Base-by-base conservation (phyloP, 2,797 vertebrate genomes). In the Arctocebus calabarensis region DNA sequence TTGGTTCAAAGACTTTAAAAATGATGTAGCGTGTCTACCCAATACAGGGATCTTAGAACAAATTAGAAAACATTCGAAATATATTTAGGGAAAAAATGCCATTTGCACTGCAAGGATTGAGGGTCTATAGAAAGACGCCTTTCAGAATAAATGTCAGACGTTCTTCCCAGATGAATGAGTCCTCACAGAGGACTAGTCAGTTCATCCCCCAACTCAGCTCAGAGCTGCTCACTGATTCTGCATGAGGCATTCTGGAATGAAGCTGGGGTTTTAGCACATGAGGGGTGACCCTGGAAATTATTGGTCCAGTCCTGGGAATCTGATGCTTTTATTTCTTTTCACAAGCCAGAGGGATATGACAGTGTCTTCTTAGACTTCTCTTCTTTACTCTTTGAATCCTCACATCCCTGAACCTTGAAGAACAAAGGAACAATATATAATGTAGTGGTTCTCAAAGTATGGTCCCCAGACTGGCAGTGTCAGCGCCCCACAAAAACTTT, bases 131-230 rank as follows among this genome's bases (percentile, higher is more conserved):
- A 98, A 98, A 98, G 97, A 84, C 74, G 96, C 81, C 94, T 97
- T 98, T 98, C 97, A 98, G 97, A 94, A 96, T 78, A 98, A 98
- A 98, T 98, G 97, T 98, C 98, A 98, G 88, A 93, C 98, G 98
- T 98, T 98, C 98, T 97, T 98, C 97, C 96, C 22, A n/a, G 73
- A 97, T 98, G 96, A 98, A 57, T 97, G 97, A 97, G 88, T 79
- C 66, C 40, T 61, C 83, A 95, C 84, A 90, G 97, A 96, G 64
- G 81, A 78, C 82, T 74, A 37, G 91, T 94, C 95, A 0, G 0
- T 93, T 92, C 70, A 84, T 68, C 59, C 45, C 45, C 55, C 9
- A 7, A 1, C 68, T 92, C 20, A 32, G 83, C 61, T 29, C 61
- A 12, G 88, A 93, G 88, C 82, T 85, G 73, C 66, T 88, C 43